Conservation (phyloP, 1,140 invertebrate species). For the Lasaia peninsularis region DNA sequence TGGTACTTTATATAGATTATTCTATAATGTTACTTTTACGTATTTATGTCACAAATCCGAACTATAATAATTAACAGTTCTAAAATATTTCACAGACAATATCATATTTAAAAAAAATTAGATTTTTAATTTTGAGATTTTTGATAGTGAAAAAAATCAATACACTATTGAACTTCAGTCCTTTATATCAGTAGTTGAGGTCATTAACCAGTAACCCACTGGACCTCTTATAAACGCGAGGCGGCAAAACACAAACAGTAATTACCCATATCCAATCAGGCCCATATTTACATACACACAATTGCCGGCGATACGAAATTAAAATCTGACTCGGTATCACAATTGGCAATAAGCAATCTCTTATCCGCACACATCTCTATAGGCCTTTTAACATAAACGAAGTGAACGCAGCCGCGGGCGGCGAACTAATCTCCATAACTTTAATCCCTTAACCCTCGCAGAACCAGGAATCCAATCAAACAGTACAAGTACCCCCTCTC, state of each 20-base stretch:
- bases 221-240: background rate
- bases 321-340: conserved; percentile 67
- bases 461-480: conserved; percentile 76
- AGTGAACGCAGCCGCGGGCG: too few relatives aligned
- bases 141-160: too few relatives aligned
- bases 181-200: too few relatives aligned
- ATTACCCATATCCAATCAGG: conserved; percentile 45
- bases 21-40: too few relatives aligned
- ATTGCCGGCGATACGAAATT: conserved; percentile 53
- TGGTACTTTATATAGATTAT: too few relatives aligned
- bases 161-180: too few relatives aligned
- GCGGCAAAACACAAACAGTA: conserved; percentile 23
- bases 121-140: too few relatives aligned
- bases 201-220: too few relatives aligned
- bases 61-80: too few relatives aligned
- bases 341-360: conserved; percentile 76
- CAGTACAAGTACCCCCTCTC: conserved; percentile 63
- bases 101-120: too few relatives aligned
- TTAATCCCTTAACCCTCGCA: conserved; percentile 75
- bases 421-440: conserved; percentile 28
- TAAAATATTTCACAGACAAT: too few relatives aligned
- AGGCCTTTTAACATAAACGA: conserved; percentile 71
- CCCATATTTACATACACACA: conserved; percentile 56
- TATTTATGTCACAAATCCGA: too few relatives aligned
- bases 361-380: conserved; percentile 74